A percentile compares a stretch with the other conserved stretches of the same genome.
Evolutionary conservation across 2,113 vertebrate genomes (phyloP).

Genomic region (Psilopogon haemacephalus): DNA sequence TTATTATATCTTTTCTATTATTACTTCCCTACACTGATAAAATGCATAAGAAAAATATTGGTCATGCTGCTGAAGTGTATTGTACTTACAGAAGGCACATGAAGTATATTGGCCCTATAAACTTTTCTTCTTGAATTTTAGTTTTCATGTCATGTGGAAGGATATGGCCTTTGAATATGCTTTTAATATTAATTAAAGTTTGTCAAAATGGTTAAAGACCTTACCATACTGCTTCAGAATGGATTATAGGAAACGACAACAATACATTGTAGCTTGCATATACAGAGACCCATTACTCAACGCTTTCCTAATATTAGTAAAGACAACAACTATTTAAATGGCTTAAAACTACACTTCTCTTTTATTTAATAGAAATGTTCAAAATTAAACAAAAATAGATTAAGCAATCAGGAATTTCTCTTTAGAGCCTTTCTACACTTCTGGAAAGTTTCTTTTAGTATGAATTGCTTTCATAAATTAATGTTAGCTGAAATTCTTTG

Average conservation of each 20-base stretch:
- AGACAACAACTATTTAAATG: neutral
- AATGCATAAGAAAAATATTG: neutral
- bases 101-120: fast-evolving
- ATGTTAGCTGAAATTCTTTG: neutral
- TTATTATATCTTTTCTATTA: neutral
- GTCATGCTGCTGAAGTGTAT: neutral
- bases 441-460: neutral
- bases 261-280: neutral
- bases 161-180: neutral
- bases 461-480: neutral
- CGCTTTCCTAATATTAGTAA: neutral
- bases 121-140: neutral
- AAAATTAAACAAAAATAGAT: neutral
- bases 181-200: neutral
- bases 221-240: neutral
- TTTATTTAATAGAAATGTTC: neutral
- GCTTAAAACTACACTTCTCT: neutral
- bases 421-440: neutral
- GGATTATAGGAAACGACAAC: neutral
- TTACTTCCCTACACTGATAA: neutral
- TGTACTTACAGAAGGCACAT: neutral
- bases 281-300: neutral
- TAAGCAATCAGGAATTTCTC: neutral
- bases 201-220: neutral
- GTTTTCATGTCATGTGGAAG: neutral